A percentile compares a stretch with the other conserved stretches of the same genome.
Conservation (phyloP, 2,113 vertebrate species). For the Ctenodactylus gundi region DNA sequence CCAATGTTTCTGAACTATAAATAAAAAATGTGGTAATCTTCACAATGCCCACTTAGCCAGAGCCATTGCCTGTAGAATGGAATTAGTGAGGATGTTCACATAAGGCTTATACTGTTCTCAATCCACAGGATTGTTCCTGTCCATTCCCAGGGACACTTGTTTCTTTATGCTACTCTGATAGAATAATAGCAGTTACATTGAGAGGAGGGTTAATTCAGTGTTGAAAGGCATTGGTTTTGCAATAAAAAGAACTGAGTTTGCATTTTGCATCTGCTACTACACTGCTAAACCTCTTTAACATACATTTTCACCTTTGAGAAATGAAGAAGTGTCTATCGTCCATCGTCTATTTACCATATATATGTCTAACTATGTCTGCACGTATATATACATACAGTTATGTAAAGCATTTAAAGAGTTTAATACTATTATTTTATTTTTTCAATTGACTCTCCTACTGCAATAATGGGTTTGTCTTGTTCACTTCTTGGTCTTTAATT, state of each 20-base stretch:
- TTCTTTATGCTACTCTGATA: not conserved
- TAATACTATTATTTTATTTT: not conserved
- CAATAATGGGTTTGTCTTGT: not conserved
- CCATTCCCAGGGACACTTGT: not conserved
- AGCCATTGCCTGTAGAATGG: constrained; percentile 13
- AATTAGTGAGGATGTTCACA: constrained; percentile 52
- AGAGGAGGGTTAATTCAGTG: not conserved
- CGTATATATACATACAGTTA: not conserved
- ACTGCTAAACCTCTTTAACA: not conserved
- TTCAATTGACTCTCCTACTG: not conserved
- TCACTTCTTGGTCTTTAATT: not conserved
- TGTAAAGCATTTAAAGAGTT: not conserved
- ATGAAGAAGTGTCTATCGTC: not conserved
- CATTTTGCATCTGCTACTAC: not conserved
- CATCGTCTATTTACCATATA: not conserved
- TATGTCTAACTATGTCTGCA: not conserved
- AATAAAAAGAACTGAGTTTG: not conserved
- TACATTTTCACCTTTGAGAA: not conserved
- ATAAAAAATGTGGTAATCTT: constrained; percentile 34
- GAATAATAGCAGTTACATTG: not conserved
- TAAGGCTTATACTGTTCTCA: not conserved
- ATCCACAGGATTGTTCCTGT: not conserved
- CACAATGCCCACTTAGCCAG: constrained; percentile 15
- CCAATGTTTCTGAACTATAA: constrained; percentile 24
- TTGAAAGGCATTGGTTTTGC: not conserved